Conservation (phyloP, 53 echinoderm and acorn worm genomes). For the Luidia sarsii region DNA sequence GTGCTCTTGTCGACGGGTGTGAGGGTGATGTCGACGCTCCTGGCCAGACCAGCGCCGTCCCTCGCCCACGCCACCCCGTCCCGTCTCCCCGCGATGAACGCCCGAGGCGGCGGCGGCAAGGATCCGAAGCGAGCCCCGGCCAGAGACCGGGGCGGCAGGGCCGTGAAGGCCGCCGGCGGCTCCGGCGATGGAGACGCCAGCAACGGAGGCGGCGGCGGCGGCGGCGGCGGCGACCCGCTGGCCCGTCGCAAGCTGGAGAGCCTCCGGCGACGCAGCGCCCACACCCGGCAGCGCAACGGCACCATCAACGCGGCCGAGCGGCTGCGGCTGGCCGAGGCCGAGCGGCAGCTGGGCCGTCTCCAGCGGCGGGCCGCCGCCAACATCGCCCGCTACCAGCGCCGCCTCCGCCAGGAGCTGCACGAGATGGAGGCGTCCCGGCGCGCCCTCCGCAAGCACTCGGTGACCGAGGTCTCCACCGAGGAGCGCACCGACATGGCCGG, state of each 20-base stretch:
- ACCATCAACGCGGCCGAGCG: constrained; percentile 80
- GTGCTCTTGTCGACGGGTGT: no score
- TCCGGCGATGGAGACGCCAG: neutral
- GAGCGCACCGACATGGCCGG: constrained; percentile 49
- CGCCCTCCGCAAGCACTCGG: constrained; percentile 70
- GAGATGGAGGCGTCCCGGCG: constrained; percentile 78
- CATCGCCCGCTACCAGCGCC: constrained; percentile 65
- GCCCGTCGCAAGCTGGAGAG: constrained; percentile 67
- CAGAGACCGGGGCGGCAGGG: no score
- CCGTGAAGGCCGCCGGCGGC: no score
- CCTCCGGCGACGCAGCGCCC: constrained; percentile 68
- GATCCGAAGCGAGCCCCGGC: no score
- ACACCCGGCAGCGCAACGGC: constrained; percentile 75
- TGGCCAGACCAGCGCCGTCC: neutral
- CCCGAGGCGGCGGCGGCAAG: constrained; percentile 15
- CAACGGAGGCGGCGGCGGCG: neutral
- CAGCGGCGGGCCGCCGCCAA: constrained; percentile 50
- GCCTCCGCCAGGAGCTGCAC: constrained; percentile 70
- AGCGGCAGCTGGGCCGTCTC: constrained; percentile 66
- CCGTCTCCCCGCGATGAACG: neutral
- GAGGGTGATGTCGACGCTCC: constrained; percentile 3
- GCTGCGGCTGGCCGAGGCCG: constrained; percentile 58
- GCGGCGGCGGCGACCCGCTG: constrained; percentile 65
- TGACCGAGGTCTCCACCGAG: constrained; percentile 51
- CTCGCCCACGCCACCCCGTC: neutral